A percentile compares a stretch with the other conserved stretches of the same genome.
These are phyloP conservation scores for Diarsia mendica DNA, from an alignment of 2,888 invertebrate genomes.

Conservation along the genomic window DNA sequence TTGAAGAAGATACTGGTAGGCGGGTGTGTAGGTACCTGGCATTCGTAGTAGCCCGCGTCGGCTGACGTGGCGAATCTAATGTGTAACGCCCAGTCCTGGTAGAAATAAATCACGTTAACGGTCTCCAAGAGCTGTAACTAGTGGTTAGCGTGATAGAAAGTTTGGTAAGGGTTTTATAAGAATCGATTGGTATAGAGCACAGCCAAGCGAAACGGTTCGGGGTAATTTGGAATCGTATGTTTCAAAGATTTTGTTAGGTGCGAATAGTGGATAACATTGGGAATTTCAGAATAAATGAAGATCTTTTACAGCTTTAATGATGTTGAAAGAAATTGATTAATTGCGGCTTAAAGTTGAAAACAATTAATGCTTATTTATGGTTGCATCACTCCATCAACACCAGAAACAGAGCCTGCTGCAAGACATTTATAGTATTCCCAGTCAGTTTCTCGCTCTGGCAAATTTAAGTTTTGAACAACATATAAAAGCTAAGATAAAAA, in stretches of 20 bases:
- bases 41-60: slow-evolving; percentile 92
- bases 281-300: background rate
- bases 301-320: background rate
- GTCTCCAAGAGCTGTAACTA: slow-evolving; percentile 48
- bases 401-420: background rate
- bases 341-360: background rate
- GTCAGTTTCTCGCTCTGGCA: background rate
- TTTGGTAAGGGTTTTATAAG: slow-evolving; percentile 53
- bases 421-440: background rate
- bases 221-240: slow-evolving; percentile 10
- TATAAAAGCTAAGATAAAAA: background rate
- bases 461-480: background rate
- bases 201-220: slow-evolving; percentile 1
- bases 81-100: slow-evolving; percentile 92
- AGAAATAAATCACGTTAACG: slow-evolving; percentile 65
- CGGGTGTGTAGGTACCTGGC: slow-evolving; percentile 92
- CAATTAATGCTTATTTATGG: background rate
- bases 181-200: slow-evolving; percentile 30
- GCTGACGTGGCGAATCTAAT: slow-evolving; percentile 91
- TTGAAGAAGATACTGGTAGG: slow-evolving; percentile 92
- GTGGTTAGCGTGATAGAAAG: slow-evolving; percentile 57
- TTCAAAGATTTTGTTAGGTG: background rate
- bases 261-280: background rate
- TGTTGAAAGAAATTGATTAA: background rate
- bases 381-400: background rate